Evolutionary conservation across 2,888 invertebrate genomes (phyloP).

Genomic region (Microplitis deprimator): DNA sequence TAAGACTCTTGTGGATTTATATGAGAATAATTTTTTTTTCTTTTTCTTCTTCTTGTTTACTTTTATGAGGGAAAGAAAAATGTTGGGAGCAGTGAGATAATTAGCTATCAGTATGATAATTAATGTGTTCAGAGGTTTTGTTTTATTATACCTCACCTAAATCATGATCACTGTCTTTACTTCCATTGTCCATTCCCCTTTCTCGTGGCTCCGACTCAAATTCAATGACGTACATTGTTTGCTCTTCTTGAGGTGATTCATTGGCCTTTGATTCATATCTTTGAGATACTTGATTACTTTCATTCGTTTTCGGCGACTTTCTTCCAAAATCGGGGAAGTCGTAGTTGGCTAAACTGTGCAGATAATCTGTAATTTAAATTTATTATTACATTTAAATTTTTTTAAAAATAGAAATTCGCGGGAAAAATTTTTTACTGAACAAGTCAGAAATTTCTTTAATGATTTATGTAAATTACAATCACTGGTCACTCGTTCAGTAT

Average conservation of each 20-base stretch:
- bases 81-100: neutral
- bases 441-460: no score
- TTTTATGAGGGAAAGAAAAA: no score
- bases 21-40: no score
- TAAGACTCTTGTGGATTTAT: no score
- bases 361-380: conserved; percentile 43
- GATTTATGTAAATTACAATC: no score
- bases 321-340: conserved; percentile 48
- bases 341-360: conserved; percentile 55
- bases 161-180: conserved; percentile 49
- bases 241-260: conserved; percentile 49
- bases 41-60: neutral
- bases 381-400: neutral
- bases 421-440: no score
- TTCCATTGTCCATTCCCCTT: conserved; percentile 55
- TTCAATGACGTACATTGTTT: conserved; percentile 60
- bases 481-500: no score
- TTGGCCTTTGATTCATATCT: conserved; percentile 52
- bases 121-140: neutral
- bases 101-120: conserved; percentile 33
- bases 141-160: conserved; percentile 13
- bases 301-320: conserved; percentile 46
- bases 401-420: no score
- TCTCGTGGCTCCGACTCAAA: conserved; percentile 62
- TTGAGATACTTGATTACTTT: conserved; percentile 54